These are phyloP conservation scores for Seriola rivoliana DNA, from an alignment of 2,113 vertebrate genomes.

Conservation along the genomic window DNA sequence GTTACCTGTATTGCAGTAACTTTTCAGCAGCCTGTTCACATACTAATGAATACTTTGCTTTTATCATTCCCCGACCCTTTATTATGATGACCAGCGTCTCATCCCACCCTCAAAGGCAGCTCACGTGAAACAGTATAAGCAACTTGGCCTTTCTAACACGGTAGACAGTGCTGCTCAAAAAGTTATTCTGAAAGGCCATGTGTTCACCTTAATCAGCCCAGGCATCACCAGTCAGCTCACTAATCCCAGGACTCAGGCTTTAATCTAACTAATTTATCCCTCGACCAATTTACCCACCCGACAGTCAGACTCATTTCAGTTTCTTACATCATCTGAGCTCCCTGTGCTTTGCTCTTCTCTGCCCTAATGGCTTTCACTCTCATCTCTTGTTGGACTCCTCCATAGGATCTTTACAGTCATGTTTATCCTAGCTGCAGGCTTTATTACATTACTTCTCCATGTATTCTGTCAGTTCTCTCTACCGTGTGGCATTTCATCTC, in stretches of 20 bases:
- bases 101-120: neutral
- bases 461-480: constrained; percentile 11
- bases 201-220: neutral
- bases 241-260: constrained; percentile 15
- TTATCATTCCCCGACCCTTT: neutral
- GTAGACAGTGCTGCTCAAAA: neutral
- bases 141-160: neutral
- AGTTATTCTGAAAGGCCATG: neutral
- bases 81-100: neutral
- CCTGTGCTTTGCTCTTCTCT: constrained; percentile 21
- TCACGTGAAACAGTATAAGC: neutral
- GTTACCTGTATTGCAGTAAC: neutral
- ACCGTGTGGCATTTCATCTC: constrained; percentile 10
- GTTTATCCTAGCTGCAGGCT: constrained; percentile 22
- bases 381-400: neutral
- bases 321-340: constrained; percentile 42
- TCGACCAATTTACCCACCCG: constrained; percentile 9
- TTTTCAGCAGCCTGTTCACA: neutral
- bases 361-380: neutral
- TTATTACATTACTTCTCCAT: constrained; percentile 32
- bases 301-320: constrained; percentile 39
- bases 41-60: neutral
- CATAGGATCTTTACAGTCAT: constrained; percentile 21
- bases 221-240: constrained; percentile 7
- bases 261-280: constrained; percentile 50